phyloP scores from a whole-genome alignment of 2,888 invertebrate genomes.

The Hirtodrosophila confusa region DNA sequence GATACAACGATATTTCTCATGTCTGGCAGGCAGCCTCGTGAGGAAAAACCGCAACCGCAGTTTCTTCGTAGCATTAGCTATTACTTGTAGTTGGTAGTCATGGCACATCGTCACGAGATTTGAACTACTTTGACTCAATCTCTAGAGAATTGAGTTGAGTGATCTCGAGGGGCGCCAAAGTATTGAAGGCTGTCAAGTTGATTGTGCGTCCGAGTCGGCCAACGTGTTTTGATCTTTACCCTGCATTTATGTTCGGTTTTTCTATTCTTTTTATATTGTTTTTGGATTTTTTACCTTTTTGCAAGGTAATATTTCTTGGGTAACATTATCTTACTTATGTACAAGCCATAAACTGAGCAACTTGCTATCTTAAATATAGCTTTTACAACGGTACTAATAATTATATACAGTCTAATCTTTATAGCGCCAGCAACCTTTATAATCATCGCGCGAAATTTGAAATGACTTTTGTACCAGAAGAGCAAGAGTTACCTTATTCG shows the following conservation, averaged over 20 bases:
- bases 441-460: constrained; percentile 32
- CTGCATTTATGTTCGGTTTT: constrained; percentile 37
- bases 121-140: constrained; percentile 41
- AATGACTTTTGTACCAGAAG: constrained; percentile 63
- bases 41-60: constrained; percentile 24
- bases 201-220: constrained; percentile 30
- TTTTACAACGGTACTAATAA: constrained; percentile 67
- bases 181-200: constrained; percentile 52
- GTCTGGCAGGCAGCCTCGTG: neutral
- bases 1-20: no score
- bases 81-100: neutral
- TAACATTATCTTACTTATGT: constrained; percentile 44
- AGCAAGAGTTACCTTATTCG: constrained; percentile 4
- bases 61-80: constrained; percentile 2
- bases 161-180: constrained; percentile 39
- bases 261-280: constrained; percentile 7
- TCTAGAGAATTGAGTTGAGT: constrained; percentile 37
- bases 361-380: constrained; percentile 69
- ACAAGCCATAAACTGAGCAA: constrained; percentile 34
- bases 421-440: constrained; percentile 51
- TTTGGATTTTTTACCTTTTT: constrained; percentile 7
- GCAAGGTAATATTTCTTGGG: constrained; percentile 22
- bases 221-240: constrained; percentile 55
- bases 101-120: constrained; percentile 56
- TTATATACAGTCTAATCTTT: constrained; percentile 67